Conservation (phyloP, 2,888 invertebrate genomes). For the Lasiommata megera region DNA sequence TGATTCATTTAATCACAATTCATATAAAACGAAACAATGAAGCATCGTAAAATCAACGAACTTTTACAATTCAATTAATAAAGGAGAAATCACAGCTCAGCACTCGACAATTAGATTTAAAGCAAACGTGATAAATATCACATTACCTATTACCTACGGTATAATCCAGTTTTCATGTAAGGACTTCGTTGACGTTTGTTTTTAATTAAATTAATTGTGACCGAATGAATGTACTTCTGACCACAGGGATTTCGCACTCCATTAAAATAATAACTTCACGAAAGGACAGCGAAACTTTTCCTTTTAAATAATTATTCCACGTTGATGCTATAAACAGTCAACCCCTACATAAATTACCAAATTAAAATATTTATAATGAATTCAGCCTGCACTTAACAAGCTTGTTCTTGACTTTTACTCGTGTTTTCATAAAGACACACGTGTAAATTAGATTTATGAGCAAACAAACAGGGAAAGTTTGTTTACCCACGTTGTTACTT, state of each 20-base stretch:
- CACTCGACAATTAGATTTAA: neutral
- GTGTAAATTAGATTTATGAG: constrained; percentile 22
- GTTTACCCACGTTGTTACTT: constrained; percentile 65
- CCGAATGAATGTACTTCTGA: constrained; percentile 68
- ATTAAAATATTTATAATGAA: neutral
- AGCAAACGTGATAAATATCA: constrained; percentile 7
- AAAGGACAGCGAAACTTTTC: neutral
- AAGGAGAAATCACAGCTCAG: neutral
- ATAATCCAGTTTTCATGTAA: constrained; percentile 29
- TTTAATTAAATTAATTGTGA: constrained; percentile 74
- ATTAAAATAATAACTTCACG: constrained; percentile 44
- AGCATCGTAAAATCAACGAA: too few relatives aligned
- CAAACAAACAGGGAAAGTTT: constrained; percentile 52
- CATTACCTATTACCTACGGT: constrained; percentile 10
- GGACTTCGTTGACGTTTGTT: constrained; percentile 58
- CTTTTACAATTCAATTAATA: too few relatives aligned
- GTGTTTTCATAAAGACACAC: constrained; percentile 7
- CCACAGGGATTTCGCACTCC: constrained; percentile 58
- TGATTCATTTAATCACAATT: too few relatives aligned
- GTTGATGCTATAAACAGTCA: neutral
- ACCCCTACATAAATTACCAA: neutral
- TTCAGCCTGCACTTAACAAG: neutral
- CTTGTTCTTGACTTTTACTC: constrained; percentile 3
- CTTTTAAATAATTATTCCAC: neutral
- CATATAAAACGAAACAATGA: too few relatives aligned